Conservation (phyloP, 2,888 invertebrate species). For the Drosophila neotestacea region DNA sequence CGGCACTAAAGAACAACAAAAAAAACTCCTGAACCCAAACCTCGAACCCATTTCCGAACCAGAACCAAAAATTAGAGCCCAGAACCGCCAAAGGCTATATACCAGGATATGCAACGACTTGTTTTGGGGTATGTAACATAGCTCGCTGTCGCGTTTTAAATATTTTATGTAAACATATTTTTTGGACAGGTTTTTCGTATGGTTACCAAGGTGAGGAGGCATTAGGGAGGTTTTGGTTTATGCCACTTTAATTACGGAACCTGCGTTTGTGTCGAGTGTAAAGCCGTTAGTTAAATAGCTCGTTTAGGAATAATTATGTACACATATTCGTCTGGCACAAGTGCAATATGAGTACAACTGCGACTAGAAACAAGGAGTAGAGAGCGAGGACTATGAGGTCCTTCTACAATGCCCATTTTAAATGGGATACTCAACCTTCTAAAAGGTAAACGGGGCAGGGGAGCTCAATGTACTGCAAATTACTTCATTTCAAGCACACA, state of each 20-base stretch:
- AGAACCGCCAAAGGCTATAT: constrained; percentile 10
- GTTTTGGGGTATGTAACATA: constrained; percentile 8
- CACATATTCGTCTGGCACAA: constrained; percentile 32
- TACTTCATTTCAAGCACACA: constrained; percentile 48
- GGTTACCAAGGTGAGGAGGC: neutral
- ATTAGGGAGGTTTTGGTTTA: constrained; percentile 14
- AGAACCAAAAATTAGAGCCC: neutral
- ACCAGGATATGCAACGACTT: constrained; percentile 38
- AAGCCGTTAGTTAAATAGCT: constrained; percentile 73
- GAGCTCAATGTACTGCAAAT: constrained; percentile 46
- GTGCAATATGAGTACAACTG: constrained; percentile 37
- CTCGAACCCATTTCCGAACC: constrained; percentile 9
- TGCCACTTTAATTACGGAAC: constrained; percentile 53
- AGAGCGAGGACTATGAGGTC: neutral
- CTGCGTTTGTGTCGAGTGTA: constrained; percentile 48
- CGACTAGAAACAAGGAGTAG: neutral
- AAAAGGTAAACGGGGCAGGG: neutral
- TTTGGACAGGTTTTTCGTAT: constrained; percentile 38
- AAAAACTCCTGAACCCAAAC: neutral
- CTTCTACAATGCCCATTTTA: constrained; percentile 41
- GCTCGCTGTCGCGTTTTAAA: constrained; percentile 62
- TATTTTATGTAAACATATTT: constrained; percentile 74
- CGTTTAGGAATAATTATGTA: constrained; percentile 75
- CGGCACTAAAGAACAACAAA: constrained; percentile 1
- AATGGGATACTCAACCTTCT: constrained; percentile 13